Evolutionary conservation across 2,888 invertebrate species (phyloP).

Genomic region (Eilema sororculum): DNA sequence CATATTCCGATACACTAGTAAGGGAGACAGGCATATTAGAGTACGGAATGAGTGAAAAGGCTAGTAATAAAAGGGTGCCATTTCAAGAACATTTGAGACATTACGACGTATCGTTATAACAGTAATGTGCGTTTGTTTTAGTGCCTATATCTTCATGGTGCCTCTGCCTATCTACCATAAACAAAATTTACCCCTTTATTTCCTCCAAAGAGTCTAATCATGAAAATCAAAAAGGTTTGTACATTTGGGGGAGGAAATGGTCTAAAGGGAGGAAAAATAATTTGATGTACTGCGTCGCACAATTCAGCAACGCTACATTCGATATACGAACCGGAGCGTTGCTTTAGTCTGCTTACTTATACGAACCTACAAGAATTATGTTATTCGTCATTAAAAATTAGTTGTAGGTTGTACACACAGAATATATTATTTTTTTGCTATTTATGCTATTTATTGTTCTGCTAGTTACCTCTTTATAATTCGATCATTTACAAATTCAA

Average conservation of each 20-base stretch:
- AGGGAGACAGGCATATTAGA: conserved; percentile 31
- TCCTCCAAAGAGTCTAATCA: conserved; percentile 26
- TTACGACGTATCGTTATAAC: conserved; percentile 53
- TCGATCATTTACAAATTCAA: too few relatives aligned
- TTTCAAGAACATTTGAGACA: conserved; percentile 47
- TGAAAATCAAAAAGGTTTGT: conserved; percentile 4
- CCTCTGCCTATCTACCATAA: conserved; percentile 37
- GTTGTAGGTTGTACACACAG: neutral
- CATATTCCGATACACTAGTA: conserved; percentile 45
- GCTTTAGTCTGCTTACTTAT: neutral
- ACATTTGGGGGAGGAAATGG: neutral
- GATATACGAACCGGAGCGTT: neutral
- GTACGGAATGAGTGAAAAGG: conserved; percentile 30
- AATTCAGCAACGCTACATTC: neutral
- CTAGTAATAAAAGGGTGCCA: conserved; percentile 42
- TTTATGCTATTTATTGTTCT: too few relatives aligned
- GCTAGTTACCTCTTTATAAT: too few relatives aligned
- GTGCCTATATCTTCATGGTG: conserved; percentile 43
- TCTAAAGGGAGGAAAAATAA: neutral
- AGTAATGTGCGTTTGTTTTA: conserved; percentile 53
- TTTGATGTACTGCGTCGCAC: conserved; percentile 3
- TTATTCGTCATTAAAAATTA: neutral
- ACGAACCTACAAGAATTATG: neutral
- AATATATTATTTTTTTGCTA: too few relatives aligned
- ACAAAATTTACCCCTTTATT: conserved; percentile 33